phyloP scores from a whole-genome alignment of 1,140 invertebrate genomes.

The Galendromus occidentalis region DNA sequence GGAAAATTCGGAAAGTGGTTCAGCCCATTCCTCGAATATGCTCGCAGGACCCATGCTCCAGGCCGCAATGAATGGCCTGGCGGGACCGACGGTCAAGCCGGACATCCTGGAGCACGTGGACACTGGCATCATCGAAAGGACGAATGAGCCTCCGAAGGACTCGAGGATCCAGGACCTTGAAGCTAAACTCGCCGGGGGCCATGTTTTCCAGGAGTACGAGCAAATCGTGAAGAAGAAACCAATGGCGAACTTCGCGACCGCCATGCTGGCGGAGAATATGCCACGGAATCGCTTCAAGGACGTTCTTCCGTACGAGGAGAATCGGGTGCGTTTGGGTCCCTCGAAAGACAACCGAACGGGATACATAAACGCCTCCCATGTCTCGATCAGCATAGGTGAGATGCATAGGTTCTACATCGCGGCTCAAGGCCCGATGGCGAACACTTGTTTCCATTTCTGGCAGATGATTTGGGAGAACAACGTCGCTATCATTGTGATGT shows the following conservation, averaged over 20 bases:
- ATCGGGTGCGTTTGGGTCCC: slow-evolving; percentile 51
- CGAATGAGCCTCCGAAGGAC: background rate
- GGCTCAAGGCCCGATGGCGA: slow-evolving; percentile 46
- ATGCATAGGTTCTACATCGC: slow-evolving; percentile 58
- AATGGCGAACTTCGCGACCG: slow-evolving; percentile 42
- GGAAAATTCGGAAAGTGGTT: background rate
- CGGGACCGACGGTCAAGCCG: slow-evolving; percentile 24
- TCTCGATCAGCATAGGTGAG: slow-evolving; percentile 37
- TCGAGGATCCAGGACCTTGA: slow-evolving; percentile 54
- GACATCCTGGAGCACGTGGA: slow-evolving; percentile 25
- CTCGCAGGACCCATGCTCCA: slow-evolving; percentile 27
- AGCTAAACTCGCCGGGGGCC: slow-evolving; percentile 52
- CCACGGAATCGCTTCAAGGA: slow-evolving; percentile 40
- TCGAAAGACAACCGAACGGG: slow-evolving; percentile 56
- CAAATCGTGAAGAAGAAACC: slow-evolving; percentile 55
- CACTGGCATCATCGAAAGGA: slow-evolving; percentile 28
- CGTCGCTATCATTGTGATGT: slow-evolving; percentile 50
- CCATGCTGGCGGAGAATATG: slow-evolving; percentile 41
- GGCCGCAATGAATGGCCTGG: slow-evolving; percentile 31
- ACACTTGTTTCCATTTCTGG: slow-evolving; percentile 50
- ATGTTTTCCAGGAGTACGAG: slow-evolving; percentile 67
- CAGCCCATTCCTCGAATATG: slow-evolving; percentile 16
- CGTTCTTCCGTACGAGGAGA: slow-evolving; percentile 70
- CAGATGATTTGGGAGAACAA: slow-evolving; percentile 67
- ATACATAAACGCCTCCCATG: slow-evolving; percentile 73